Evolutionary conservation across 2,888 invertebrate species (phyloP).

Genomic region (Catocala nupta): DNA sequence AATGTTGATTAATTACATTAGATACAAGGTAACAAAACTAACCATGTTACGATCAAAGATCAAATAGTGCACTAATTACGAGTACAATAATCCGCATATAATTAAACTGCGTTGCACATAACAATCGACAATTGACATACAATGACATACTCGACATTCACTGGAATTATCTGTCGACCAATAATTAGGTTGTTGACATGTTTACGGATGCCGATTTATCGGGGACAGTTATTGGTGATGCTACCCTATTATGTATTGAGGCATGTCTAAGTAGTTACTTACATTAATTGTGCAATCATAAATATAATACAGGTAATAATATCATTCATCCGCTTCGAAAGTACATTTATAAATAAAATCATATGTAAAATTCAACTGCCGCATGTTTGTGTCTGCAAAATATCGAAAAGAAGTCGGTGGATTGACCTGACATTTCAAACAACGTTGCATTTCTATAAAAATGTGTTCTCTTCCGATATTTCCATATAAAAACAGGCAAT

Average conservation of each 20-base stretch:
- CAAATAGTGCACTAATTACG: conserved; percentile 64
- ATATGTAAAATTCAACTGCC: too few relatives aligned
- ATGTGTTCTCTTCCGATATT: too few relatives aligned
- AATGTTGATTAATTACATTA: background rate
- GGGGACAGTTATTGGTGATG: conserved; percentile 51
- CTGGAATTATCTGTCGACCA: conserved; percentile 57
- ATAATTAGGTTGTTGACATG: conserved; percentile 64
- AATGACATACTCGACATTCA: conserved; percentile 53
- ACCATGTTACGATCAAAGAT: conserved; percentile 30
- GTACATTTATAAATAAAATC: too few relatives aligned
- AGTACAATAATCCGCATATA: conserved; percentile 72
- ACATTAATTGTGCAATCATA: too few relatives aligned
- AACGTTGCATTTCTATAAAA: too few relatives aligned
- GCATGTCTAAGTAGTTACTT: too few relatives aligned
- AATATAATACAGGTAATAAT: too few relatives aligned
- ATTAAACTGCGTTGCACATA: conserved; percentile 64
- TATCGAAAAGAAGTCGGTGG: too few relatives aligned
- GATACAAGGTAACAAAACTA: conserved; percentile 6
- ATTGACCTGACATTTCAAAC: too few relatives aligned
- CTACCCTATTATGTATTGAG: conserved; percentile 35
- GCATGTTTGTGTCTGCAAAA: too few relatives aligned
- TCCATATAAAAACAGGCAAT: too few relatives aligned
- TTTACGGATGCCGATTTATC: conserved; percentile 61
- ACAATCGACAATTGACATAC: conserved; percentile 42
- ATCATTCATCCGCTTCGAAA: too few relatives aligned